Base-by-base conservation (phyloP, 2,888 invertebrate species). In the Cheilosia pagana region DNA sequence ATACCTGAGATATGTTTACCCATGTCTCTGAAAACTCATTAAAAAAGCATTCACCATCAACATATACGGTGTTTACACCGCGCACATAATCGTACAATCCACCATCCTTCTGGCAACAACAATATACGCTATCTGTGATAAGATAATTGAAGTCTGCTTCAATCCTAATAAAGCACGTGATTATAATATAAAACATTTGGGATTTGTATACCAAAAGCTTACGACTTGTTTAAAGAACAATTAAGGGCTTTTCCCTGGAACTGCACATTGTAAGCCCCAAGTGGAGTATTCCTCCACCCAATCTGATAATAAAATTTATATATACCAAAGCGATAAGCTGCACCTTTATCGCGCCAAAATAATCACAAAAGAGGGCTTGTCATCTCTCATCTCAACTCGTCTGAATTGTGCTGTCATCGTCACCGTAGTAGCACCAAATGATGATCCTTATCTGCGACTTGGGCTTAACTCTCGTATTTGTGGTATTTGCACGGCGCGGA, bases 221-320 rank as follows among this genome's bases (percentile, higher is more conserved):
- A 75, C 45, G 78, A 53, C 48, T 78, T 78, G 83, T 70, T 75
- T 78, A 52, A 78, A n/a, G 63, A 78, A 52, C 77, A 72, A 68
- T 78, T 35, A 52, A 68, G 59, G 67, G 67, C 76, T 76, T 76
- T 50, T 68, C 62, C 55, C 21, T 23, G 28, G 68, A 77, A 62
- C 59, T 50, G 21, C 41, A 39, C 3, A 57, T 23, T 8, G 39
- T 71, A 57, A 59, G 70, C 50, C 43, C 21, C 28, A 39, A 70
- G 70, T 48, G 62, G 52, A 71, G 39, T 41, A 48, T 28, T n/a
- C 25, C 41, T 62, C 23, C 60, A 60, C n/a, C 31, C 50, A 53
- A 83, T 83, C 83, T 74, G 63, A 78, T 82, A 68, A 77, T 70
- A 45, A 63, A 77, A 71, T 65, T 76, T 53, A 65, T 14, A 14